A percentile compares a stretch with the other conserved stretches of the same genome.
Conservation (phyloP, 2,888 invertebrate genomes). For the Geotrupes spiniger region DNA sequence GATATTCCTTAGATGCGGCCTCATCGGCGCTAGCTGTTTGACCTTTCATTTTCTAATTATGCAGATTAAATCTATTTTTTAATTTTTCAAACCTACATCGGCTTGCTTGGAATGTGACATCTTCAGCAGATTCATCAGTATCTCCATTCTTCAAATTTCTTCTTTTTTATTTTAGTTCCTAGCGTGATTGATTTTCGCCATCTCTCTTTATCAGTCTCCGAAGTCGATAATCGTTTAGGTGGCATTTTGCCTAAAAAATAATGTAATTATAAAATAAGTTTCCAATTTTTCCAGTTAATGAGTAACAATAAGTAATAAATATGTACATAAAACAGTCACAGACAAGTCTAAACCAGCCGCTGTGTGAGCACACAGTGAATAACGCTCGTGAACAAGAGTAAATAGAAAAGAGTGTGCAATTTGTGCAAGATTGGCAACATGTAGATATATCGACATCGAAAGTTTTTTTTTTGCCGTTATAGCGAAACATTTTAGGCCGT, state of each 20-base stretch:
- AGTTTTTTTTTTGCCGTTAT: no score
- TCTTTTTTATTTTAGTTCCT: constrained; percentile 11
- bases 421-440: not conserved
- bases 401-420: constrained; percentile 1
- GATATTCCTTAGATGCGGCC: no score
- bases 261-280: constrained; percentile 4
- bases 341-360: constrained; percentile 26
- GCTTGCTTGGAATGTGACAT: no score
- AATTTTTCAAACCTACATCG: constrained; percentile 24
- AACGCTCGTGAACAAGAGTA: no score
- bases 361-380: constrained; percentile 11
- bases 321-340: constrained; percentile 32
- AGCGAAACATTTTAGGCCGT: no score
- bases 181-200: constrained; percentile 19
- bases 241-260: not conserved
- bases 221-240: constrained; percentile 17
- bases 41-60: no score
- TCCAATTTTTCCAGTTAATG: constrained; percentile 30
- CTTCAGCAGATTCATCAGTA: no score
- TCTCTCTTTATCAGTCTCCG: constrained; percentile 19
- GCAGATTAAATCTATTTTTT: constrained; percentile 21
- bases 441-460: constrained; percentile 3
- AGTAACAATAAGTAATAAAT: constrained; percentile 31
- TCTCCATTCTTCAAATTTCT: no score
- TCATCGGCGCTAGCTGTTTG: constrained; percentile 20